Percentiles rank a stretch among this genome's conserved stretches.
Conservation (phyloP, 2,888 invertebrate genomes). For the Hermodice carunculata region DNA sequence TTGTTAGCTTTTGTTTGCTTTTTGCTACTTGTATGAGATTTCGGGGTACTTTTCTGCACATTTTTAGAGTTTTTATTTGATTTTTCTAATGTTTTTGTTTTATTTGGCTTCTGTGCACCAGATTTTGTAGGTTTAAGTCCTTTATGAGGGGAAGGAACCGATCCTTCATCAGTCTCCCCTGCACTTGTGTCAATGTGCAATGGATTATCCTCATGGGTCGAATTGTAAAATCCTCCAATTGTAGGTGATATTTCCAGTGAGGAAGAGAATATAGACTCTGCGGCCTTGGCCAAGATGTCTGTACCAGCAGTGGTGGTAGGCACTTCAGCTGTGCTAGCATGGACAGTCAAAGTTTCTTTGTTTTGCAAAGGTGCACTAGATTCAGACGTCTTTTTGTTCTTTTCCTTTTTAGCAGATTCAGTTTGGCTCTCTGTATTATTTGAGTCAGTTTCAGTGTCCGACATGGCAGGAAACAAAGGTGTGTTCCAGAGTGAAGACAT, state of each 20-base stretch:
- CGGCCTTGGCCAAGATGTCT: conserved; percentile 69
- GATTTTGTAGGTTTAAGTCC: background rate
- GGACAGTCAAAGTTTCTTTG: too few relatives aligned
- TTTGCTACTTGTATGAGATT: too few relatives aligned
- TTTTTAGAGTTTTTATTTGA: too few relatives aligned
- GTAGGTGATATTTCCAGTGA: conserved; percentile 24
- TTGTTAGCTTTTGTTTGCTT: too few relatives aligned
- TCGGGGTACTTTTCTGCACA: too few relatives aligned
- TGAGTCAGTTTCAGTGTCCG: background rate
- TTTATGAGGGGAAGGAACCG: background rate
- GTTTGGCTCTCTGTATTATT: too few relatives aligned
- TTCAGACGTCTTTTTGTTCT: too few relatives aligned
- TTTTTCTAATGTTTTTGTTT: background rate
- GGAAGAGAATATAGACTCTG: conserved; percentile 66
- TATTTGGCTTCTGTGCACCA: background rate
- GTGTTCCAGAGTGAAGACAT: too few relatives aligned
- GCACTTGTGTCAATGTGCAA: conserved; percentile 61
- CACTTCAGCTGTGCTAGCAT: background rate
- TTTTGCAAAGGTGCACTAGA: too few relatives aligned
- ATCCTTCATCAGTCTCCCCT: conserved; percentile 44
- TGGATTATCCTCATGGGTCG: conserved; percentile 61
- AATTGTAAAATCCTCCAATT: conserved; percentile 57
- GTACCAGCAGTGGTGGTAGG: conserved; percentile 20
- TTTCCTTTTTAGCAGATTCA: too few relatives aligned
- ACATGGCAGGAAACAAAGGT: too few relatives aligned